These are phyloP conservation scores for Erithacus rubecula DNA, from an alignment of 2,797 vertebrate species.

Conservation along the genomic window DNA sequence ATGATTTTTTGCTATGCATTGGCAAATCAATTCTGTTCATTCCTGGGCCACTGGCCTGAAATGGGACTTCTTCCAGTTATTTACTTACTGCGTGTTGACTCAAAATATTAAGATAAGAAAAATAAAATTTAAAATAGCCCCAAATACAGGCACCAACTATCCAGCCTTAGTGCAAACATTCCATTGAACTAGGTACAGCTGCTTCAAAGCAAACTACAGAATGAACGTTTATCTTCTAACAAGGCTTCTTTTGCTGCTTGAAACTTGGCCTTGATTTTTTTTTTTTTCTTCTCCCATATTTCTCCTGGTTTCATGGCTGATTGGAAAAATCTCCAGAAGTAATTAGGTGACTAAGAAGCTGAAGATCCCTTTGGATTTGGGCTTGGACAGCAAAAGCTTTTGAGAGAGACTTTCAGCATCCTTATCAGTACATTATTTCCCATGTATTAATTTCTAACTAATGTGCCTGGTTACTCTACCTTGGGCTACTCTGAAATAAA, in stretches of 20 bases:
- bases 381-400: neutral
- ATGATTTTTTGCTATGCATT: neutral
- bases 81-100: neutral
- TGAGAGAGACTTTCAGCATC: neutral
- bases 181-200: neutral
- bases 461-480: neutral
- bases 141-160: neutral
- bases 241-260: neutral
- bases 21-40: neutral
- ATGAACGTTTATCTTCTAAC: neutral
- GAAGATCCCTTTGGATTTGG: neutral
- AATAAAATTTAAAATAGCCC: neutral
- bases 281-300: neutral
- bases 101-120: conserved; percentile 11
- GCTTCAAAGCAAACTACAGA: neutral
- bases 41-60: neutral
- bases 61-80: neutral
- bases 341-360: neutral
- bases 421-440: neutral
- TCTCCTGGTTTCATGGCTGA: neutral
- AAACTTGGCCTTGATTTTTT: conserved; percentile 3
- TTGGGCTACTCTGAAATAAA: neutral
- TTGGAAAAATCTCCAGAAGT: neutral
- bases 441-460: neutral
- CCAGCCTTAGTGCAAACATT: neutral